These are phyloP conservation scores for Drepanosiphum platanoidis DNA, from an alignment of 2,888 invertebrate genomes.

Conservation along the genomic window DNA sequence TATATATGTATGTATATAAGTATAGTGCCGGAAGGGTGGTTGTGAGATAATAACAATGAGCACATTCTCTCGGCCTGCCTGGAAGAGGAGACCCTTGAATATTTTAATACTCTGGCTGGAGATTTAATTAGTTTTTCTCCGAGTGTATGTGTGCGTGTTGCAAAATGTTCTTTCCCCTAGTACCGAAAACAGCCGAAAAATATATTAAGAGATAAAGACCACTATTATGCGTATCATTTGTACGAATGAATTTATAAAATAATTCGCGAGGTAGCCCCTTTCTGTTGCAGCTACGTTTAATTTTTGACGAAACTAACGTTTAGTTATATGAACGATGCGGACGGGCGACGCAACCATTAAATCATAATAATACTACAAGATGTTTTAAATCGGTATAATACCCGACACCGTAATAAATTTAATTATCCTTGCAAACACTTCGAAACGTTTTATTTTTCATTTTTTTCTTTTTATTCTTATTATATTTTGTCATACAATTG, in stretches of 20 bases:
- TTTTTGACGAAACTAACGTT: conserved; percentile 12
- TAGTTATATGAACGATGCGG: not conserved
- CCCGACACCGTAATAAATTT: not conserved
- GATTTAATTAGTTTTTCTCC: conserved; percentile 59
- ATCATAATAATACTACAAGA: not conserved
- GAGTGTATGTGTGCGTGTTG: not conserved
- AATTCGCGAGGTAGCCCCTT: not conserved
- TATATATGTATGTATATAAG: not conserved
- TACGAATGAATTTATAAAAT: conserved; percentile 23
- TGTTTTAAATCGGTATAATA: not conserved
- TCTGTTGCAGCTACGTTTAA: not conserved
- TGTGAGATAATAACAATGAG: conserved; percentile 41
- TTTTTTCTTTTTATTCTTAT: not conserved
- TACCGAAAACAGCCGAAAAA: conserved; percentile 20
- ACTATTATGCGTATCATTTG: conserved; percentile 9
- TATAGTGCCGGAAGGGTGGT: not conserved
- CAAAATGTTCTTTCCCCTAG: conserved; percentile 28
- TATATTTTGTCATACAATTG: not conserved
- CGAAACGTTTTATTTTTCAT: not conserved
- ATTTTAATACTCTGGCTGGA: conserved; percentile 48
- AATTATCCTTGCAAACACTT: not conserved
- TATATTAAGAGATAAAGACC: conserved; percentile 56
- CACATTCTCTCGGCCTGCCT: conserved; percentile 32
- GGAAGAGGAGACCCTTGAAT: conserved; percentile 5
- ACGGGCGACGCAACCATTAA: not conserved